These are phyloP conservation scores for Cygnus atratus DNA, from an alignment of 2,113 vertebrate genomes.

Conservation along the genomic window DNA sequence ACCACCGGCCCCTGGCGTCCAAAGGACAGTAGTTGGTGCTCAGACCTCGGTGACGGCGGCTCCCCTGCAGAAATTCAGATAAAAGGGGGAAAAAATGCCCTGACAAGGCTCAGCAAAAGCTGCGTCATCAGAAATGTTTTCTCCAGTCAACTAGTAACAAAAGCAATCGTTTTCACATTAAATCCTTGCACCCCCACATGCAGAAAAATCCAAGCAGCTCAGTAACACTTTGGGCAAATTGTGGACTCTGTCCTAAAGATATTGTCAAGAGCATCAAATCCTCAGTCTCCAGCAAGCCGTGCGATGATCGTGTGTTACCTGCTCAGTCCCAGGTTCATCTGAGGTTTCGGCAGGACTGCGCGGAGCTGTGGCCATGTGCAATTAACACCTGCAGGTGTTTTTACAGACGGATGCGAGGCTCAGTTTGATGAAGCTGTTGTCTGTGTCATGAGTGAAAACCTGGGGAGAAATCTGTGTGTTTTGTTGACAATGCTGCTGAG, in stretches of 20 bases:
- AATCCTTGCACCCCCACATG: background rate
- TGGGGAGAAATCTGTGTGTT: too few relatives aligned
- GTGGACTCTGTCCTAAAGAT: background rate
- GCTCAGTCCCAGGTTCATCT: conserved; percentile 35
- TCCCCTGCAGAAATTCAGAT: background rate
- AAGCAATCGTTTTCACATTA: background rate
- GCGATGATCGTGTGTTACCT: background rate
- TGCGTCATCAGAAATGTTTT: background rate
- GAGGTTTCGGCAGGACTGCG: conserved; percentile 19
- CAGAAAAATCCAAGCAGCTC: background rate
- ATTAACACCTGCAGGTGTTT: conserved; percentile 40
- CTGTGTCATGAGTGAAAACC: too few relatives aligned
- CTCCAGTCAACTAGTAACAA: background rate
- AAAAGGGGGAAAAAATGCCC: background rate
- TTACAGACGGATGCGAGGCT: background rate
- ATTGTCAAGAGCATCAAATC: background rate
- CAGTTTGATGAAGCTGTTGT: background rate
- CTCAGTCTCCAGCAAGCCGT: background rate
- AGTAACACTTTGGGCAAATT: background rate
- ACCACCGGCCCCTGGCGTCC: background rate
- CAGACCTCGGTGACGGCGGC: background rate
- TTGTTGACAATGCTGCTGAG: too few relatives aligned
- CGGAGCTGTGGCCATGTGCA: background rate
- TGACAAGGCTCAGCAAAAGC: background rate
- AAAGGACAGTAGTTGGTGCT: background rate